Conservation (phyloP, 2,888 invertebrate species). For the Melangyna quadrimaculata region DNA sequence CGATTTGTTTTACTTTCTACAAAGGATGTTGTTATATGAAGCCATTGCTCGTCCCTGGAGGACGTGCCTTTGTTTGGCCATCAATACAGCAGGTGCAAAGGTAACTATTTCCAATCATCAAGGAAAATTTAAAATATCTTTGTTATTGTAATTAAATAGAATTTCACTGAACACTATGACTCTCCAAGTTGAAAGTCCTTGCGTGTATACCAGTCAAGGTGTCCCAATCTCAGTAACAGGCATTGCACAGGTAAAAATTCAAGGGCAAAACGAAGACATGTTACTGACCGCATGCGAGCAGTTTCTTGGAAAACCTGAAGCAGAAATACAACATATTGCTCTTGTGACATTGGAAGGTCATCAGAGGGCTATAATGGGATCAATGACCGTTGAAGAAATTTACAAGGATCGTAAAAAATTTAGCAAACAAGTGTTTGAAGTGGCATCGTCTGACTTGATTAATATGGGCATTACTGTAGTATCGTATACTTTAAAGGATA, state of each 20-base stretch:
- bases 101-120: conserved; percentile 78
- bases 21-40: conserved; percentile 97
- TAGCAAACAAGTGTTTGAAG: conserved; percentile 96
- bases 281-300: conserved; percentile 93
- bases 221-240: conserved; percentile 98
- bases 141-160: conserved; percentile 81
- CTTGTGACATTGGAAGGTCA: conserved; percentile 96
- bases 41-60: conserved; percentile 96
- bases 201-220: conserved; percentile 97
- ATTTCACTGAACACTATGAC: conserved; percentile 99
- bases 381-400: conserved; percentile 98
- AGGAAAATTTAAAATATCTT: neutral
- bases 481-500: conserved; percentile 96
- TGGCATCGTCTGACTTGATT: conserved; percentile 95
- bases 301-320: conserved; percentile 93
- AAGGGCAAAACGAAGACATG: conserved; percentile 89
- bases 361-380: conserved; percentile 97
- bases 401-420: conserved; percentile 98
- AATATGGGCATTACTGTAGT: conserved; percentile 98
- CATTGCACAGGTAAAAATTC: conserved; percentile 95
- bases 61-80: conserved; percentile 98
- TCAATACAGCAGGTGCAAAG: conserved; percentile 92
- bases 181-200: conserved; percentile 96
- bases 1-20: neutral
- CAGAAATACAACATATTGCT: conserved; percentile 95